Conservation (phyloP, 1,140 invertebrate species). For the Atta colombica region DNA sequence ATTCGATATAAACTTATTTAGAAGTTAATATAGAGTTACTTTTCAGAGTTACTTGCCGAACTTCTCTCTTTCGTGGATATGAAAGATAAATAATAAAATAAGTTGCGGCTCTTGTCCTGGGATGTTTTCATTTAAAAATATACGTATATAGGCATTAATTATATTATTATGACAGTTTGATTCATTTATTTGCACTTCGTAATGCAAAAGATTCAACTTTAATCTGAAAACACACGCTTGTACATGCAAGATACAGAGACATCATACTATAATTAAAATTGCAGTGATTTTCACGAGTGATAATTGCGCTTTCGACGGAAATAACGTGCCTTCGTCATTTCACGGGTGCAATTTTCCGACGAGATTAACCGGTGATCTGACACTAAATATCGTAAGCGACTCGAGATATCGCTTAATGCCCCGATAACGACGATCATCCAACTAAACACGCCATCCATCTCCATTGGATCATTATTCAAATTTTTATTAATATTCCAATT, state of each 20-base stretch:
- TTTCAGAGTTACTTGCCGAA: neutral
- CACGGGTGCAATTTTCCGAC: slow-evolving; percentile 42
- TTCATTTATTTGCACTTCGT: neutral
- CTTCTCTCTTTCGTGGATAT: neutral
- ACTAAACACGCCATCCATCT: slow-evolving; percentile 3
- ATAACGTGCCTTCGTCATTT: slow-evolving; percentile 43
- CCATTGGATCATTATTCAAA: slow-evolving; percentile 30
- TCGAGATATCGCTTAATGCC: slow-evolving; percentile 24
- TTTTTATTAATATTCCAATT: slow-evolving; percentile 46
- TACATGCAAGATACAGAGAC: neutral
- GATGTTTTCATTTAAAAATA: neutral
- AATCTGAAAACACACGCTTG: neutral
- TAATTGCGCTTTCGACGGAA: slow-evolving; percentile 54
- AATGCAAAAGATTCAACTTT: neutral
- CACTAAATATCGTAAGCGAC: slow-evolving; percentile 46
- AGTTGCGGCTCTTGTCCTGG: neutral
- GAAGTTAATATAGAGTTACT: neutral
- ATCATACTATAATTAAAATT: slow-evolving; percentile 17
- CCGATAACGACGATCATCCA: slow-evolving; percentile 21
- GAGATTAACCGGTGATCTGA: slow-evolving; percentile 53
- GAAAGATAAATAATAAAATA: slow-evolving; percentile 4
- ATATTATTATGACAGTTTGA: neutral
- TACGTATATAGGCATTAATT: neutral
- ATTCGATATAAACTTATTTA: neutral
- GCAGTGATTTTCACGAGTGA: slow-evolving; percentile 24